phyloP scores from a whole-genome alignment of 2,113 vertebrate genomes.

The Panthera tigris region DNA sequence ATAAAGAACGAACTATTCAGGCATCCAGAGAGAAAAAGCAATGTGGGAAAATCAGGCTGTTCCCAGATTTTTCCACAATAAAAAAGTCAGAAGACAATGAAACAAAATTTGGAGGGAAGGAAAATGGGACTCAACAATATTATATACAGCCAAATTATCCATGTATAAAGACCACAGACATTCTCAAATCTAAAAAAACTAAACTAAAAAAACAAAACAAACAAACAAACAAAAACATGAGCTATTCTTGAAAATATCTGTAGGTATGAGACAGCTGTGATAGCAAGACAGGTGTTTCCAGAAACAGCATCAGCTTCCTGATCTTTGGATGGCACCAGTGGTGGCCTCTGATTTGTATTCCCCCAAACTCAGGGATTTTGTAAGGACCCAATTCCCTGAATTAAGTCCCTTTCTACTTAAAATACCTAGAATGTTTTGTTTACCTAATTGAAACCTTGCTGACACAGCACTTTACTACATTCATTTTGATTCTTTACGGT shows the following conservation, averaged over 20 bases:
- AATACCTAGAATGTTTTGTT: not conserved
- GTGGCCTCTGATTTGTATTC: not conserved
- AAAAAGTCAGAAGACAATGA: not conserved
- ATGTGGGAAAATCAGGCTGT: not conserved
- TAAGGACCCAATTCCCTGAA: not conserved
- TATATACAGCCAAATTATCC: not conserved
- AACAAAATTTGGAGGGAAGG: slow-evolving; percentile 5
- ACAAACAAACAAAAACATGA: too few relatives aligned
- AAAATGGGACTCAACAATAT: not conserved
- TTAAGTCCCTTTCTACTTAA: slow-evolving; percentile 1
- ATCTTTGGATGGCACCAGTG: not conserved
- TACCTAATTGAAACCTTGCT: not conserved
- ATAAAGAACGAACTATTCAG: slow-evolving; percentile 4
- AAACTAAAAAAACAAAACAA: not conserved
- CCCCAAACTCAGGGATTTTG: not conserved
- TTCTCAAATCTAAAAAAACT: not conserved
- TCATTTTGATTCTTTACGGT: not conserved
- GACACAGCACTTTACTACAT: not conserved
- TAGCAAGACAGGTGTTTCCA: too few relatives aligned
- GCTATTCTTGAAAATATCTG: not conserved
- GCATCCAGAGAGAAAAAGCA: not conserved
- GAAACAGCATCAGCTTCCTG: not conserved
- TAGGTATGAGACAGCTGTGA: not conserved
- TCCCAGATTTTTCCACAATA: not conserved
- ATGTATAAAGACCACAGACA: not conserved